A percentile compares a stretch with the other conserved stretches of the same genome.
Evolutionary conservation across 2,113 vertebrate species (phyloP).

Genomic region (Rhinopomastus cyanomelas): DNA sequence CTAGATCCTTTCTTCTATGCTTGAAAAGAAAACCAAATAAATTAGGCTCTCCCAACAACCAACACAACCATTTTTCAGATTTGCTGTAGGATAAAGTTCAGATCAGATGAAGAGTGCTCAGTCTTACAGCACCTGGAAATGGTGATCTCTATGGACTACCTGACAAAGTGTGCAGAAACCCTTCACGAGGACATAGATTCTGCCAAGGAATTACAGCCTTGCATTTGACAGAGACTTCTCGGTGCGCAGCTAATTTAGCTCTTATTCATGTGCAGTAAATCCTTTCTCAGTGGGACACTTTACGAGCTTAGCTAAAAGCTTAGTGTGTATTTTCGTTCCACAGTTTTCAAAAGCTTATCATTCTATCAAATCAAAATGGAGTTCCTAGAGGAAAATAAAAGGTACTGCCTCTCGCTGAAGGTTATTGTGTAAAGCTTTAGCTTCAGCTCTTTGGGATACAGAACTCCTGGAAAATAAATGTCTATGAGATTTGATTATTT

Average conservation of each 20-base stretch:
- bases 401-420: not conserved
- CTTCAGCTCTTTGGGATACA: not conserved
- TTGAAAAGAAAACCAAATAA: not conserved
- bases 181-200: not conserved
- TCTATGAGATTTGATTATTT: not conserved
- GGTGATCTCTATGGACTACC: not conserved
- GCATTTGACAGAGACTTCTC: not conserved
- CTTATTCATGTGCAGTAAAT: conserved; percentile 25
- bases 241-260: conserved; percentile 37
- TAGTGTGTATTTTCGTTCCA: conserved; percentile 4
- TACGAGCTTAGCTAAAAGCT: conserved; percentile 3
- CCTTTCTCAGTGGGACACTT: not conserved
- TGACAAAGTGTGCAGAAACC: not conserved
- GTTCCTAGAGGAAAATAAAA: conserved; percentile 35
- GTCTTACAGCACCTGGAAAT: not conserved
- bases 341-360: conserved; percentile 39
- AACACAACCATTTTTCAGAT: not conserved
- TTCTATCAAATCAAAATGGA: not conserved
- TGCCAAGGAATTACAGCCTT: not conserved
- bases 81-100: not conserved
- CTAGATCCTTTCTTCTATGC: not conserved
- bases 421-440: conserved; percentile 17
- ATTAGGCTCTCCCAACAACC: not conserved
- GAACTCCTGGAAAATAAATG: not conserved
- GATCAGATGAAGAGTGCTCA: not conserved